Base-by-base conservation (phyloP, 2,113 vertebrate species). In the Nymphicus hollandicus region DNA sequence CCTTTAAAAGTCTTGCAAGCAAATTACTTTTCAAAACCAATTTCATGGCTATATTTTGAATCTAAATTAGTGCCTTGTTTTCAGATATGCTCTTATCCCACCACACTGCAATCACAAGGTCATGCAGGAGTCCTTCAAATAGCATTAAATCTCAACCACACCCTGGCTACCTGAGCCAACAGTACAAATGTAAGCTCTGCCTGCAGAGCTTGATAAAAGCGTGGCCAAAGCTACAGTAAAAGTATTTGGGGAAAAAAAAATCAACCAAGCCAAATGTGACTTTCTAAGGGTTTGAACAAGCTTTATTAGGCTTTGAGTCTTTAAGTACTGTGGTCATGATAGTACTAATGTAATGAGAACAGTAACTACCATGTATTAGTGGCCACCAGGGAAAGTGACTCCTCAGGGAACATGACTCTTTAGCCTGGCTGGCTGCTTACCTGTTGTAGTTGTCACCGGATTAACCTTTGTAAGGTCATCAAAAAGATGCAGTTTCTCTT, bases 401-500 rank as follows among this genome's bases (percentile, higher is more conserved):
- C 92, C 72, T 79, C 18, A 83, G 47, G 68, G 39, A 61, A 68
- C 41, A 50, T 10, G 31, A 28, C 13, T 64, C 92, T 70, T 79
- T 23, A 58, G 55, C 55, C 47, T 86, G 86, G 44, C 68, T 85
- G 76, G 63, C 64, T 53, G 43, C 93, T 70, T 98, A 99, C 99
- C 99, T 97, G 98, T 99, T 60, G 98, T 97, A 55, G 98, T 98
- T 1, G 99, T 99, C 73, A 99, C 99, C 0, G 99, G 99, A 86
- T 99, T 99, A 94, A 99, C 99, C 97, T 99, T 99, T 9, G 99
- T 99, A 76, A 99, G 99, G 97, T 99, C 99, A 58, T 99, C 99
- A 39, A 98, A 98, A 50, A 98, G 98, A 95, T 99, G 98, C n/a
- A 99, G 97, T 1, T 98, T 97, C 71, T 97, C 97, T 89, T 99